These are phyloP conservation scores for Pemphredon lugubris DNA, from an alignment of 2,888 invertebrate species.

Conservation along the genomic window DNA sequence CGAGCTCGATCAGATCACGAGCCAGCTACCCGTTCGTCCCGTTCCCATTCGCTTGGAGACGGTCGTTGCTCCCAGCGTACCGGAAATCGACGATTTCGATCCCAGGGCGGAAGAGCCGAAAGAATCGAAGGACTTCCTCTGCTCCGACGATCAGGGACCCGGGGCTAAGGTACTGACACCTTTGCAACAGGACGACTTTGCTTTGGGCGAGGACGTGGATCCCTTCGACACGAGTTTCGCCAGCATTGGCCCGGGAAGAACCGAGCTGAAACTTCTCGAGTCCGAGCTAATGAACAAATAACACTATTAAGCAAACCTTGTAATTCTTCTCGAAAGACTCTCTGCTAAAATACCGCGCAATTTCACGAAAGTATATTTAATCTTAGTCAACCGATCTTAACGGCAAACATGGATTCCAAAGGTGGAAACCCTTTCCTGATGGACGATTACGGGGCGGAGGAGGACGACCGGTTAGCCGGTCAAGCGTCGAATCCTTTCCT, in stretches of 20 bases:
- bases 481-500: conserved; percentile 86
- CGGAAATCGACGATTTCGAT: conserved; percentile 81
- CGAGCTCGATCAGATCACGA: conserved; percentile 85
- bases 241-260: conserved; percentile 87
- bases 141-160: conserved; percentile 83
- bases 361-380: too few species aligned
- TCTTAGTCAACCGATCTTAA: too few species aligned
- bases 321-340: too few species aligned
- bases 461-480: conserved; percentile 81
- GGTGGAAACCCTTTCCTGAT: conserved; percentile 91
- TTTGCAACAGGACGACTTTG: conserved; percentile 75
- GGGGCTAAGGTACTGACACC: conserved; percentile 80
- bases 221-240: conserved; percentile 94
- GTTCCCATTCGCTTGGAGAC: conserved; percentile 65
- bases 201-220: conserved; percentile 84
- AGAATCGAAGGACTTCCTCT: conserved; percentile 80
- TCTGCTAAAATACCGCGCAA: too few species aligned
- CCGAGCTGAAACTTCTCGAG: conserved; percentile 90
- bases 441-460: conserved; percentile 84
- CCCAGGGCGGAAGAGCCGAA: conserved; percentile 81
- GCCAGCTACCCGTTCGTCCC: conserved; percentile 70
- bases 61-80: conserved; percentile 43
- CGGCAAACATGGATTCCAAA: conserved; percentile 84
- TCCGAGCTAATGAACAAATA: conserved; percentile 85
- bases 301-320: too few species aligned